Evolutionary conservation across 30 jellyfish, hydroid and myxozoan genomes (phyloP), one percentile per base, ranked within the genome.

Genomic region (Pseudorhiza aurosa): DNA sequence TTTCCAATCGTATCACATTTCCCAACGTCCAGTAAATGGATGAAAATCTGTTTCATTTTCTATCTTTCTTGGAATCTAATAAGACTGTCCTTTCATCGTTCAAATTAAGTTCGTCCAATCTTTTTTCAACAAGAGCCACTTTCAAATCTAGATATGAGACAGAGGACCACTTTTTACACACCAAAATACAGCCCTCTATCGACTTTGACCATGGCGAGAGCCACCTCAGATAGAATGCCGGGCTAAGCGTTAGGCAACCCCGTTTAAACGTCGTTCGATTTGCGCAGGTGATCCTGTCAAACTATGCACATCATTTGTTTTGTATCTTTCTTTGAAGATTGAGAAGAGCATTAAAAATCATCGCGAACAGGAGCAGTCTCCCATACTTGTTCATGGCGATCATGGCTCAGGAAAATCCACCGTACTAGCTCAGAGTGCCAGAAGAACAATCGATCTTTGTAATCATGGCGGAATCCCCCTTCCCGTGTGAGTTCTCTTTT

Each of bases 371-470:
- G 84, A 84, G 27, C 88, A 65, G 15, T 71, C 95, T 0, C 95
- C 95, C 18, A 68, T 84, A 11, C 73, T 84, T 33, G 74, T 84
- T 4, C 75, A 30, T 15, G 95, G 95, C 0, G 83, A 74, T 27
- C 76, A 76, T 47, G 95, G 95, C 5, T 57, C 82, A 22, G 95
- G 95, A 0, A 71, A 84, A 37, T 50, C 95, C 14, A 69, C 80
- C 3, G 46, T 69, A 1, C 70, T 84, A 31, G 95, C 95, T 0
- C 95, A 84, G 44, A 84, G 95, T 72, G 95, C 95, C 4, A 84
- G 64, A 31, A 29, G 95, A 45, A 84, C 95, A 8, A 70, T 84
- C 30, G 95, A 84, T 22, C 72, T 84, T 17, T 72, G 88, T 19
- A 31, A 63, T 10, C 27, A 71, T 31, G 84, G 95, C 4, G 88